Evolutionary conservation across 1,140 invertebrate genomes (phyloP).

Genomic region (Bombus vancouverensis): DNA sequence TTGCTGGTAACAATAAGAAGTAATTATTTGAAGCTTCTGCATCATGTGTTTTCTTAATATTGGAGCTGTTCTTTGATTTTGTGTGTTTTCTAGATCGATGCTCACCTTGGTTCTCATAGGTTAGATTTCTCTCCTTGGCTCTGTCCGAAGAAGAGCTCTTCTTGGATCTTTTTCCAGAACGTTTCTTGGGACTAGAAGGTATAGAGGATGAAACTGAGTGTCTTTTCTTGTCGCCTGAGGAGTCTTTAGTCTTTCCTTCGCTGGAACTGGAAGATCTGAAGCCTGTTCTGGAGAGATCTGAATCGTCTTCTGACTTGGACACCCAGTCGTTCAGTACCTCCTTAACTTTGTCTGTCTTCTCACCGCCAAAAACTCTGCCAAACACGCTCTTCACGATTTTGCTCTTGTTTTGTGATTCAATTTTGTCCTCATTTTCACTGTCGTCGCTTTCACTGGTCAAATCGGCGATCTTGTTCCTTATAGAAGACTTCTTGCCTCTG

Average conservation of each 20-base stretch:
- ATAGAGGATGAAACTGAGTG: background rate
- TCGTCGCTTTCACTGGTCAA: conserved; percentile 65
- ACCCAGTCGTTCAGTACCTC: conserved; percentile 81
- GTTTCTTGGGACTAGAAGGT: conserved; percentile 20
- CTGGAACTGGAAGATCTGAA: conserved; percentile 6
- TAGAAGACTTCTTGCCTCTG: conserved; percentile 36
- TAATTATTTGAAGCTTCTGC: background rate
- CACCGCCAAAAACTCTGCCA: conserved; percentile 75
- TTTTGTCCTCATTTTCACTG: conserved; percentile 65
- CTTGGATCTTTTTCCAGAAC: conserved; percentile 21
- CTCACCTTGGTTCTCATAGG: background rate
- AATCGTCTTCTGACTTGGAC: conserved; percentile 75
- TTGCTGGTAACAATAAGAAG: conserved; percentile 44
- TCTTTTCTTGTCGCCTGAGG: conserved; percentile 24
- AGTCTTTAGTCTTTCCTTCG: conserved; percentile 22
- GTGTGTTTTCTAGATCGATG: conserved; percentile 8
- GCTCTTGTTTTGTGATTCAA: conserved; percentile 72
- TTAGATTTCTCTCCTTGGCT: background rate
- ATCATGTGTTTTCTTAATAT: conserved; percentile 37
- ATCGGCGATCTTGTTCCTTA: conserved; percentile 38
- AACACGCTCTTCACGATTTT: conserved; percentile 80
- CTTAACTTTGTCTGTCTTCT: conserved; percentile 77
- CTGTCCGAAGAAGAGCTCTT: conserved; percentile 33
- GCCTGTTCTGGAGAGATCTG: conserved; percentile 51
- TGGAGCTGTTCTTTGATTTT: conserved; percentile 42